Conservation (phyloP, 2,797 vertebrate species). For the Hypotaenidia philippensis region DNA sequence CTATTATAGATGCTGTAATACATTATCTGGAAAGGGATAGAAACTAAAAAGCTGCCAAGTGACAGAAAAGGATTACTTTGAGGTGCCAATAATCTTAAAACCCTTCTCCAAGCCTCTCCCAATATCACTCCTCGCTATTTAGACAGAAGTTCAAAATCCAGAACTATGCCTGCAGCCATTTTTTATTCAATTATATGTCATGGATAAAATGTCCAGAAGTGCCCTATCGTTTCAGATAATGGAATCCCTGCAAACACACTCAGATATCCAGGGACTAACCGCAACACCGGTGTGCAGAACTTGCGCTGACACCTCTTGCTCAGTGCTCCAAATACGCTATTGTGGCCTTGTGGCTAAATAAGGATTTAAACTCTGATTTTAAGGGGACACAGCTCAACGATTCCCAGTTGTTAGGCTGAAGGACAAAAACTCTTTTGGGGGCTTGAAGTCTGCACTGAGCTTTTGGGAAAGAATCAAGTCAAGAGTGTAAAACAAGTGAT, state of each 20-base stretch:
- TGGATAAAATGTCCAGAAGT: background rate
- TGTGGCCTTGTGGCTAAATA: background rate
- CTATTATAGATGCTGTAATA: background rate
- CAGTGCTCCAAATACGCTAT: background rate
- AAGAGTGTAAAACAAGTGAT: background rate
- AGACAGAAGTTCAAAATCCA: constrained; percentile 6
- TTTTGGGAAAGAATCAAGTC: background rate
- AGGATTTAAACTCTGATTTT: background rate
- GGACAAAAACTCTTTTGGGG: background rate
- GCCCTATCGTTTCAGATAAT: constrained; percentile 11
- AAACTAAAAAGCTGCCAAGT: background rate
- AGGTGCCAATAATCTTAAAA: background rate
- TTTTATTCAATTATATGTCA: constrained; percentile 23
- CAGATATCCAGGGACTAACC: background rate
- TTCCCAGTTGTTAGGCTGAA: background rate
- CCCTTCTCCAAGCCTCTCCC: background rate
- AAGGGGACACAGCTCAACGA: background rate
- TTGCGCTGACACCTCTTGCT: background rate
- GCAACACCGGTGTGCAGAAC: background rate
- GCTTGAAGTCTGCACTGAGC: background rate
- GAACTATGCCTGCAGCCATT: background rate
- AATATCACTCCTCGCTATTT: background rate
- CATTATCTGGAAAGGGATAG: background rate
- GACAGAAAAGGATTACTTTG: background rate
- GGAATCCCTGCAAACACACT: background rate